Conservation (phyloP, 2,113 vertebrate species). For the Perognathus longimembris region DNA sequence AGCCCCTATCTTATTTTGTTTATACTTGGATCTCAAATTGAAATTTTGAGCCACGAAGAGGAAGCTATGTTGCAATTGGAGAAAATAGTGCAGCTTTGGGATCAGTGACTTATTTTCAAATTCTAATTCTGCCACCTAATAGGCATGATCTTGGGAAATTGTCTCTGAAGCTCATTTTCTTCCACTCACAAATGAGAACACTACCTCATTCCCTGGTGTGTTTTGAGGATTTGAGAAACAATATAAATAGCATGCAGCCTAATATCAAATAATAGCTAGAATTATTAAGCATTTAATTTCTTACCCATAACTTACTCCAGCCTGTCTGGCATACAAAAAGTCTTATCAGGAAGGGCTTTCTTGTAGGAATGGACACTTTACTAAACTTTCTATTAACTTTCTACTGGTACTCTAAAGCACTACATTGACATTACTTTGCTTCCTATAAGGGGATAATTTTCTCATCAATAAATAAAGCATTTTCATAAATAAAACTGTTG, state of each 20-base stretch:
- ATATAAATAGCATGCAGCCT: background rate
- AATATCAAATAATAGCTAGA: slow-evolving; percentile 6
- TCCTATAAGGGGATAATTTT: slow-evolving; percentile 40
- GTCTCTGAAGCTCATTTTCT: slow-evolving; percentile 37
- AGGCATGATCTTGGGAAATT: background rate
- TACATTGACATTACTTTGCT: slow-evolving; percentile 2
- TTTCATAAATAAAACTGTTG: slow-evolving; percentile 46
- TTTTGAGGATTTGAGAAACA: background rate
- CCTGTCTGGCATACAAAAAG: background rate
- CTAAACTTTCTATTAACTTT: slow-evolving; percentile 38
- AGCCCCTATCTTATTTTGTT: slow-evolving; percentile 46
- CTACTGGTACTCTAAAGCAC: background rate
- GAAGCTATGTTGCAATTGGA: slow-evolving; percentile 21
- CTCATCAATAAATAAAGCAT: slow-evolving; percentile 19
- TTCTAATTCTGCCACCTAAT: background rate
- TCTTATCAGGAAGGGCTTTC: background rate
- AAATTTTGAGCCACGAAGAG: slow-evolving; percentile 44
- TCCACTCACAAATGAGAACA: slow-evolving; percentile 7
- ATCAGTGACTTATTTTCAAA: slow-evolving; percentile 9
- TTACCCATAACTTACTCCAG: background rate
- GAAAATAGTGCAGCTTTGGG: slow-evolving; percentile 2
- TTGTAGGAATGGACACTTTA: slow-evolving; percentile 6
- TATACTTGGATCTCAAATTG: background rate
- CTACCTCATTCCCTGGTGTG: background rate
- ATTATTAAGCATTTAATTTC: background rate